phyloP scores from a whole-genome alignment of 2,888 invertebrate genomes.

The Metellina segmentata region DNA sequence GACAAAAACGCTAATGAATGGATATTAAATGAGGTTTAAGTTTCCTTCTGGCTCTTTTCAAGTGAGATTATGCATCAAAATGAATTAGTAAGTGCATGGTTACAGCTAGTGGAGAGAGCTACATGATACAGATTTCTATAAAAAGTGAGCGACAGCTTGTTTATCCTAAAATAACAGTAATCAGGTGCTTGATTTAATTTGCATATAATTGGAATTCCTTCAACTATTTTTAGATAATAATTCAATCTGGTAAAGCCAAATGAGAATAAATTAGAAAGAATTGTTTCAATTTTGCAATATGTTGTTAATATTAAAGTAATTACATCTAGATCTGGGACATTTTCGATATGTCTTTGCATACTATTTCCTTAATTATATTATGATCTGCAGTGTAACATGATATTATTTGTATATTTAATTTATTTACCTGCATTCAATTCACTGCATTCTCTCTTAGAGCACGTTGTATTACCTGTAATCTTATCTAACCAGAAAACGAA shows the following conservation, averaged over 20 bases:
- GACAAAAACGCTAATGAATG: slow-evolving; percentile 48
- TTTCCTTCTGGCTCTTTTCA: slow-evolving; percentile 38
- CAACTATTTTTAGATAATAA: slow-evolving; percentile 9
- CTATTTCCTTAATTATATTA: no score
- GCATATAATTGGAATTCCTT: slow-evolving; percentile 54
- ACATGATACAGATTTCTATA: slow-evolving; percentile 13
- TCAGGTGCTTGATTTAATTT: slow-evolving; percentile 30
- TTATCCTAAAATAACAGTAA: neutral
- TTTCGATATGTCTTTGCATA: no score
- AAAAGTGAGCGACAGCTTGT: slow-evolving; percentile 34
- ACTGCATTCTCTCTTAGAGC: no score
- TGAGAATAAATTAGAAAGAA: slow-evolving; percentile 10
- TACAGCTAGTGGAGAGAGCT: slow-evolving; percentile 22
- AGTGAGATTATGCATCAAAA: slow-evolving; percentile 27
- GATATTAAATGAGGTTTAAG: slow-evolving; percentile 44
- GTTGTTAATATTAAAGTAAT: no score
- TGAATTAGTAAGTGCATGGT: slow-evolving; percentile 21
- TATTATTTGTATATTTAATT: no score
- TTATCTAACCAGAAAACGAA: no score
- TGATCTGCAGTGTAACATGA: no score
- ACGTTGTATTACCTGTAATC: no score
- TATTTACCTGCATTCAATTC: no score
- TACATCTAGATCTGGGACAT: no score
- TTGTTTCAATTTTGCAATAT: neutral
- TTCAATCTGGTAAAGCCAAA: neutral